Percentiles rank a stretch among this genome's conserved stretches.
Conservation (phyloP, 2,797 vertebrate species). For the Bovichtus diacanthus region DNA sequence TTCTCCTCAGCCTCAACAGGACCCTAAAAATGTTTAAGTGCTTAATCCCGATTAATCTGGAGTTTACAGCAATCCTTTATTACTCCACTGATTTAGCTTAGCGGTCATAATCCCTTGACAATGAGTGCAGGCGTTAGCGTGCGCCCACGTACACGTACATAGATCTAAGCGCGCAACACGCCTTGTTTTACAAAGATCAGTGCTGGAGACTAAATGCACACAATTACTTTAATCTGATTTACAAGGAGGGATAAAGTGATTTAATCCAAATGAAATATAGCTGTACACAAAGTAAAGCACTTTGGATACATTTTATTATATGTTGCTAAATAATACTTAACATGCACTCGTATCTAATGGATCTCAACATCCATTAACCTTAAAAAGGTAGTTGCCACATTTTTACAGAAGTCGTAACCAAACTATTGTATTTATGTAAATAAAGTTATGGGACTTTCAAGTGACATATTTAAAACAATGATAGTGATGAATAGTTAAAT, state of each 20-base stretch:
- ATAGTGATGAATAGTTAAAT: background rate
- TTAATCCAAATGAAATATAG: background rate
- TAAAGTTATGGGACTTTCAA: background rate
- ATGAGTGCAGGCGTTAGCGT: constrained; percentile 34
- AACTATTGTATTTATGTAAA: background rate
- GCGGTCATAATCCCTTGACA: constrained; percentile 71
- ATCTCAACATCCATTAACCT: too few relatives aligned
- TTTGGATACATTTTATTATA: too few relatives aligned
- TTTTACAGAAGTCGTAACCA: background rate
- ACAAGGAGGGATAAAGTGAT: background rate
- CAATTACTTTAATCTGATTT: background rate
- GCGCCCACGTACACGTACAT: constrained; percentile 15
- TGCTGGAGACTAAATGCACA: background rate
- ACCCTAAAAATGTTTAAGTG: constrained; percentile 72
- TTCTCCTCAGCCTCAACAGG: constrained; percentile 48
- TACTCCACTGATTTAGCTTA: constrained; percentile 71
- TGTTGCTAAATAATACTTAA: too few relatives aligned
- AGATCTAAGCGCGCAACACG: background rate
- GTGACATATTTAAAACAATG: too few relatives aligned
- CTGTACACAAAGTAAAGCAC: background rate
- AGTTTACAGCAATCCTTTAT: constrained; percentile 75
- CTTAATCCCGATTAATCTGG: constrained; percentile 82
- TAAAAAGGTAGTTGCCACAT: too few relatives aligned
- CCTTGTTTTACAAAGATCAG: background rate
- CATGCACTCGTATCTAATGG: too few relatives aligned